Conservation (phyloP, 2,113 vertebrate genomes). For the Puffinus mauretanicus region DNA sequence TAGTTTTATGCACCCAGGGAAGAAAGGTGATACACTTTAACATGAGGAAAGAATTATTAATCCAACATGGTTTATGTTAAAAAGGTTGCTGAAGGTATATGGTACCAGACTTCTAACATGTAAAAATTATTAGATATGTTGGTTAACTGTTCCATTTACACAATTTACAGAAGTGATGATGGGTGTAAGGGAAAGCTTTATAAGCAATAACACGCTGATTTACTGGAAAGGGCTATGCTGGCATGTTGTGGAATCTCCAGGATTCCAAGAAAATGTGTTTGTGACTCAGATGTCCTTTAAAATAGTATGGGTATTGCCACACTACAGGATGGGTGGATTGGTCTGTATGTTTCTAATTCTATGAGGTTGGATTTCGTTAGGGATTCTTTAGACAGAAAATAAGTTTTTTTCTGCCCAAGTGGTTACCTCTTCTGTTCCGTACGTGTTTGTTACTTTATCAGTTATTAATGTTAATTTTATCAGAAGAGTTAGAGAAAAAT, state of each 20-base stretch:
- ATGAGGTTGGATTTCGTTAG: not conserved
- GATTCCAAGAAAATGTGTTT: not conserved
- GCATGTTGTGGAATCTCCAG: not conserved
- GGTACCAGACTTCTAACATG: not conserved
- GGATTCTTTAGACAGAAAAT: not conserved
- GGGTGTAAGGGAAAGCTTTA: not conserved
- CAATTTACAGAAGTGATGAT: not conserved
- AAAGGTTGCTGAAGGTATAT: not conserved
- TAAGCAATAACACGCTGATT: not conserved
- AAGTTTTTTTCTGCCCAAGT: not conserved
- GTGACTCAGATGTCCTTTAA: not conserved
- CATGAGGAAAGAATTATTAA: not conserved
- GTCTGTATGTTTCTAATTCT: not conserved
- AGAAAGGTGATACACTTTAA: not conserved
- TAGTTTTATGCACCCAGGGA: not conserved
- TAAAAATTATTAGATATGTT: not conserved
- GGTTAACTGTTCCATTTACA: not conserved
- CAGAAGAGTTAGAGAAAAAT: not conserved
- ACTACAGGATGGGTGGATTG: not conserved
- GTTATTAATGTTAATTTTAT: not conserved
- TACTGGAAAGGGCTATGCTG: not conserved
- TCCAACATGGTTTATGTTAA: not conserved
- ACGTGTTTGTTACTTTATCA: not conserved
- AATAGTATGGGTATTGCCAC: not conserved
- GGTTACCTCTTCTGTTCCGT: not conserved